Evolutionary conservation across 1,140 invertebrate species (phyloP).

Genomic region (Sitophilus oryzae): DNA sequence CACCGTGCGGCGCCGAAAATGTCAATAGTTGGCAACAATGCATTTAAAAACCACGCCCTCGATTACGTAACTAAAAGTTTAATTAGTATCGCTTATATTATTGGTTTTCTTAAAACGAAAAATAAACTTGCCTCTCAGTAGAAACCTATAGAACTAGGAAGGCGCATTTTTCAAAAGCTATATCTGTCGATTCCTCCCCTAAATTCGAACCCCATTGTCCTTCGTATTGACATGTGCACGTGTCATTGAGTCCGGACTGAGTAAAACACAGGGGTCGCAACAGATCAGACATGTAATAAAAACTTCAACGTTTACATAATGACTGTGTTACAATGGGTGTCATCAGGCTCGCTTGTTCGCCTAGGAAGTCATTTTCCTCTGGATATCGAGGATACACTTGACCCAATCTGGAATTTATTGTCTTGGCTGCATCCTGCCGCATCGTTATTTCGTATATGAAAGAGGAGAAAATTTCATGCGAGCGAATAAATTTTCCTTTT

Average conservation of each 20-base stretch:
- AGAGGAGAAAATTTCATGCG: too few relatives aligned
- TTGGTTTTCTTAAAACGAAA: too few relatives aligned
- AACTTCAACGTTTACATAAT: constrained; percentile 39
- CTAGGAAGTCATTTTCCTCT: constrained; percentile 39
- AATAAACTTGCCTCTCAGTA: too few relatives aligned
- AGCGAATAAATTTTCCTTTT: too few relatives aligned
- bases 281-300: constrained; percentile 29
- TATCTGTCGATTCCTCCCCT: not conserved
- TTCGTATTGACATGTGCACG: constrained; percentile 7
- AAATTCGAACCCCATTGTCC: not conserved
- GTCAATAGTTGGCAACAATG: too few relatives aligned
- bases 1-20: too few relatives aligned
- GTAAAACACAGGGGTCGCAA: constrained; percentile 6
- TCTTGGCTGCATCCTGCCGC: constrained; percentile 11
- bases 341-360: constrained; percentile 40
- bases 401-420: constrained; percentile 36
- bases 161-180: too few relatives aligned
- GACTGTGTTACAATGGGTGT: constrained; percentile 40
- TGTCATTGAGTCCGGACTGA: constrained; percentile 5
- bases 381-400: constrained; percentile 35
- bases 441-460: constrained; percentile 17
- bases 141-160: too few relatives aligned
- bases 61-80: too few relatives aligned
- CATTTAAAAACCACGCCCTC: too few relatives aligned
- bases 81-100: too few relatives aligned